Base-by-base conservation (phyloP, 2,888 invertebrate genomes). In the Drosophila ezoana region DNA sequence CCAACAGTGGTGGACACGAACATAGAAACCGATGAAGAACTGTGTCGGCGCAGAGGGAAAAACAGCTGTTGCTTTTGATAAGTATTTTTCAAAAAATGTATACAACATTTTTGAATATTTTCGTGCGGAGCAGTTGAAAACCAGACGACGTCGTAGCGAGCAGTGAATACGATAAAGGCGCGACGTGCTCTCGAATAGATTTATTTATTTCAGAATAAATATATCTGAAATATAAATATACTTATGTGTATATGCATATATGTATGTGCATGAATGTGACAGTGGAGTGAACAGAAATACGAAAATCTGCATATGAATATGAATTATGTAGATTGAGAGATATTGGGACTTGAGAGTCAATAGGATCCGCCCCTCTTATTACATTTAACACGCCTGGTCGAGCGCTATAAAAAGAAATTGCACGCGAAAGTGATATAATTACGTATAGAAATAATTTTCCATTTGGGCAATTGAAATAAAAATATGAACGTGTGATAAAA, bases 351-450 rank as follows among this genome's bases (percentile, higher is more conserved):
- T 41, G 11, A 37, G 32, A 28, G 14, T 4, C 14, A 23, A 4
- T n/a, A 16, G 40, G 14, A 11, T 18, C 9, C 9, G 32, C 10
- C 11, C 23, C 37, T 44, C 35, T 8, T 33, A 9, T 13, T 54
- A 20, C 20, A 40, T 5, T 51, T 13, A 3, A 10, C n/a, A 9
- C 48, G 14, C n/a, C 45, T 16, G n/a, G 38, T 43, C 23, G 40
- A 35, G 51, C 33, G 23, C 67, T 68, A 37, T 41, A 51, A 61
- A 49, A 63, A 51, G 53, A 67, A 63, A 76, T 45, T 75, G 76
- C 76, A 76, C 37, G 35, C 49, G 35, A 69, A 84, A 65, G 76
- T 87, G 82, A 82, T 84, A 82, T 82, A 82, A 82, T 82, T 82
- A 70, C 65, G 71, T 44, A 28, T 48, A n/a, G 16, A 64, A 66